These are phyloP conservation scores for Perca flavescens DNA, from an alignment of 2,113 vertebrate genomes.

Conservation along the genomic window DNA sequence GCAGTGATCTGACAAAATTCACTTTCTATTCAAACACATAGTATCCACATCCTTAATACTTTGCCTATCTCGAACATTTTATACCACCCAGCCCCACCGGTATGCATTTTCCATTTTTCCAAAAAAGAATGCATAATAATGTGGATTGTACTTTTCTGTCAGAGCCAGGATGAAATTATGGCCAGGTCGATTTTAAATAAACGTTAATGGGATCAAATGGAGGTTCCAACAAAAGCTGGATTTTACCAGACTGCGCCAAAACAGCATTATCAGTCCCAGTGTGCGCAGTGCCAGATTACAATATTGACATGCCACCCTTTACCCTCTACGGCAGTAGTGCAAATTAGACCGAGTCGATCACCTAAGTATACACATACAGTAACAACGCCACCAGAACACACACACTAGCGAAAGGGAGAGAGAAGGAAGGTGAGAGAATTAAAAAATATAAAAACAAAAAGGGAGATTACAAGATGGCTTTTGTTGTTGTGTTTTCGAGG, in stretches of 20 bases:
- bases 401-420: slow-evolving; percentile 47
- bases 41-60: background rate
- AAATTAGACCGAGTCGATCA: slow-evolving; percentile 49
- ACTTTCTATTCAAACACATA: background rate
- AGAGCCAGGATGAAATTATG: background rate
- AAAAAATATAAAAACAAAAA: slow-evolving; percentile 47
- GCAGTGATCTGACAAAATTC: background rate
- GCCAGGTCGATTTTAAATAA: background rate
- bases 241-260: slow-evolving; percentile 6
- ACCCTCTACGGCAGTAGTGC: slow-evolving; percentile 53
- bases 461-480: slow-evolving; percentile 45
- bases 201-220: slow-evolving; percentile 2
- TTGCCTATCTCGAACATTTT: background rate
- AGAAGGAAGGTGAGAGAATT: slow-evolving; percentile 60
- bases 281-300: slow-evolving; percentile 46
- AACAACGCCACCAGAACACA: slow-evolving; percentile 31
- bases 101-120: background rate
- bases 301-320: slow-evolving; percentile 18
- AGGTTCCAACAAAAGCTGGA: background rate
- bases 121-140: slow-evolving; percentile 13
- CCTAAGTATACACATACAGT: slow-evolving; percentile 32
- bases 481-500: slow-evolving; percentile 32
- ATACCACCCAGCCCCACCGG: background rate
- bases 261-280: slow-evolving; percentile 26
- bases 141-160: background rate